Conservation (phyloP, 2,113 vertebrate species). For the Cryptomyrus ogoouensis region DNA sequence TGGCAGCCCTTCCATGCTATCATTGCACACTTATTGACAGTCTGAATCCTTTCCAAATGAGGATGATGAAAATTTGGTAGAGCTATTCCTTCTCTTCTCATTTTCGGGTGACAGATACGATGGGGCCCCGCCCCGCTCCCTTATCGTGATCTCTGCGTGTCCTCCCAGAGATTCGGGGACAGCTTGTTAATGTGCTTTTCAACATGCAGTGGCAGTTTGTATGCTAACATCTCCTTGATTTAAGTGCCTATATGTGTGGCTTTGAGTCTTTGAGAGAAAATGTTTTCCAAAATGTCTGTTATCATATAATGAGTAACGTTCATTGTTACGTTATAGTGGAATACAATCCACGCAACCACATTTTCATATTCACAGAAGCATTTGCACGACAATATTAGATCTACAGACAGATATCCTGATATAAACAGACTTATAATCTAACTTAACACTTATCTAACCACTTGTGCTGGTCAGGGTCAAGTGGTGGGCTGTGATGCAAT, state of each 20-base stretch:
- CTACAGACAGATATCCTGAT: neutral
- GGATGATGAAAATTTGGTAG: conserved; percentile 36
- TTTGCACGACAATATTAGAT: neutral
- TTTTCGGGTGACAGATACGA: conserved; percentile 49
- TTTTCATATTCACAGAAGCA: neutral
- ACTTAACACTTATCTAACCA: neutral
- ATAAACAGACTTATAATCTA: neutral
- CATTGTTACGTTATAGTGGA: neutral
- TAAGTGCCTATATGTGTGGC: neutral
- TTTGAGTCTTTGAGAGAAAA: neutral
- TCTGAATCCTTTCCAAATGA: conserved; percentile 54
- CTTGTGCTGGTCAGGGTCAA: neutral
- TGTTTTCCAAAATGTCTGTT: neutral
- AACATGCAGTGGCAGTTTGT: neutral
- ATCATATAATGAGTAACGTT: conserved; percentile 23
- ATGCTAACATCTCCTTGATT: conserved; percentile 10
- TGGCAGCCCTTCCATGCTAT: conserved; percentile 67
- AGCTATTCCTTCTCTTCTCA: conserved; percentile 41
- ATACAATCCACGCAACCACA: neutral
- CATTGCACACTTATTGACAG: conserved; percentile 65
- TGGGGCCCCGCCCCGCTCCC: conserved; percentile 42
- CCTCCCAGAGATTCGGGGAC: conserved; percentile 30
- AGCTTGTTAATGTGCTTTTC: conserved; percentile 46
- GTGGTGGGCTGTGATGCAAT: neutral
- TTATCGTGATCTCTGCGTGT: conserved; percentile 38